phyloP scores from a whole-genome alignment of 2,888 invertebrate species.

The Tillus elongatus region DNA sequence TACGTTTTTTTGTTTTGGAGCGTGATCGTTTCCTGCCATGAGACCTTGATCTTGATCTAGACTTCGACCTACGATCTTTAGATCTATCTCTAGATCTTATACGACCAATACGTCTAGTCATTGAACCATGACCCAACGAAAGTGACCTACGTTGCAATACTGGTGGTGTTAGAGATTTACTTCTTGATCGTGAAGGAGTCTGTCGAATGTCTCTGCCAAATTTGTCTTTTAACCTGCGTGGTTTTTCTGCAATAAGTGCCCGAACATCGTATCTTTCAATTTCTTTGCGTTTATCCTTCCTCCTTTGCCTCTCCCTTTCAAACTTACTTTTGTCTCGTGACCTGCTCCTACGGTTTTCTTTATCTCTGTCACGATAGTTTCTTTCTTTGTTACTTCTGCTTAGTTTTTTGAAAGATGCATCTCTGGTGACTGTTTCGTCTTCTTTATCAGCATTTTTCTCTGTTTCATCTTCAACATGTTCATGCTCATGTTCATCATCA shows the following conservation, averaged over 20 bases:
- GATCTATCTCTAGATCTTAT: conserved; percentile 20
- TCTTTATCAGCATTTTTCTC: conserved; percentile 46
- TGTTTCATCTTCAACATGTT: conserved; percentile 40
- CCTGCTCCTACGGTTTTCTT: conserved; percentile 38
- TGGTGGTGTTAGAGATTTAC: conserved; percentile 28
- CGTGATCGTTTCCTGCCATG: conserved; percentile 27
- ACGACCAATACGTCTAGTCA: not conserved
- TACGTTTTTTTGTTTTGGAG: conserved; percentile 32
- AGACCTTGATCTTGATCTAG: conserved; percentile 26
- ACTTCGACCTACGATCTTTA: conserved; percentile 20
- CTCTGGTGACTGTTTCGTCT: conserved; percentile 41
- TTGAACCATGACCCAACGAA: conserved; percentile 21
- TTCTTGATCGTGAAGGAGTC: conserved; percentile 24
- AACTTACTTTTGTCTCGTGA: conserved; percentile 35
- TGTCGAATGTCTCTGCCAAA: conserved; percentile 62
- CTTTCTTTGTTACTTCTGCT: conserved; percentile 68
- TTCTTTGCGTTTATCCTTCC: conserved; percentile 58
- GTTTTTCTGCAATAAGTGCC: conserved; percentile 62
- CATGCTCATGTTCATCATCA: conserved; percentile 37
- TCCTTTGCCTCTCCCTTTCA: conserved; percentile 24
- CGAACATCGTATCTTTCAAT: conserved; percentile 77
- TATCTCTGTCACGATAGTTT: conserved; percentile 62
- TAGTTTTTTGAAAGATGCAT: conserved; percentile 66
- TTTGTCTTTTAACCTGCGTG: conserved; percentile 55
- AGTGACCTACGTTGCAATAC: conserved; percentile 30